phyloP scores from a whole-genome alignment of 2,888 invertebrate genomes.

The Heliconius erato region DNA sequence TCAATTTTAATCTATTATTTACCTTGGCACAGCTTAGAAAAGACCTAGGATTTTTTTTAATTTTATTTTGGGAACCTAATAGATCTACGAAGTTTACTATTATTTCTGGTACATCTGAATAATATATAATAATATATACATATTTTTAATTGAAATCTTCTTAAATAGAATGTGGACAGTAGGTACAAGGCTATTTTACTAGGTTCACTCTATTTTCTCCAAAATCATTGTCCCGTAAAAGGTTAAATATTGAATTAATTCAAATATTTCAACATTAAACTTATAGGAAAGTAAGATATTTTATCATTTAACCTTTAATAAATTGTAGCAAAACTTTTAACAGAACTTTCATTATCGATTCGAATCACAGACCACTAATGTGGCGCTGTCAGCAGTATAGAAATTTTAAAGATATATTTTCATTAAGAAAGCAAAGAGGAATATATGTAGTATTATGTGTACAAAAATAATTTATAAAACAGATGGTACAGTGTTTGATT shows the following conservation, averaged over 20 bases:
- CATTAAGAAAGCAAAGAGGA: background rate
- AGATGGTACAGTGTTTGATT: too few relatives aligned
- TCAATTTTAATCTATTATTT: too few relatives aligned
- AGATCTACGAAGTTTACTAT: too few relatives aligned
- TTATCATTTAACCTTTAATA: slow-evolving; percentile 70
- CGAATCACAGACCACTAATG: slow-evolving; percentile 62
- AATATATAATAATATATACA: too few relatives aligned
- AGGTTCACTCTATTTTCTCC: background rate
- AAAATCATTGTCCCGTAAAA: background rate
- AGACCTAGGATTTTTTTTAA: too few relatives aligned
- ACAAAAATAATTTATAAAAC: background rate
- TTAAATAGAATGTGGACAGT: too few relatives aligned
- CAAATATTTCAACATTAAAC: background rate
- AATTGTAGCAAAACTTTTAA: slow-evolving; percentile 71
- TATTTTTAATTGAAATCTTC: too few relatives aligned
- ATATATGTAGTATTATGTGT: background rate
- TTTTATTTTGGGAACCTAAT: too few relatives aligned
- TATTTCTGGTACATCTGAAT: too few relatives aligned
- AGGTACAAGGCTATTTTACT: too few relatives aligned
- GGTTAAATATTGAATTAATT: background rate
- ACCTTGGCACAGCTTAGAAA: too few relatives aligned
- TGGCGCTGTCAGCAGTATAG: slow-evolving; percentile 36
- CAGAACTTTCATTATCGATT: slow-evolving; percentile 75
- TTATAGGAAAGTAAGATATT: slow-evolving; percentile 51
- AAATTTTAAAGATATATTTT: slow-evolving; percentile 18